phyloP scores from a whole-genome alignment of 2,888 invertebrate genomes.

The Dermolepida albohirtum region DNA sequence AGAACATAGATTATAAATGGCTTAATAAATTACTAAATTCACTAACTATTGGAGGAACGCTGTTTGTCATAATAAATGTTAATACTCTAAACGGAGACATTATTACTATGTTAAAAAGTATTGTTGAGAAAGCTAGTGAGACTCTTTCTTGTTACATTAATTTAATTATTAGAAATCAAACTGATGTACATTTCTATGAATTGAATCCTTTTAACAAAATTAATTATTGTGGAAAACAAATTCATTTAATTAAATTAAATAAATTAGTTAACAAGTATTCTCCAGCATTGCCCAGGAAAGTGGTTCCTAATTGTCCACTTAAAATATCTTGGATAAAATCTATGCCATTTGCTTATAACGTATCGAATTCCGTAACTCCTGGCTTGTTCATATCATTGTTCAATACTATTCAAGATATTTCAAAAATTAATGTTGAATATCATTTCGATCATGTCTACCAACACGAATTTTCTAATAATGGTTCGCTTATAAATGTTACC shows the following conservation, averaged over 20 bases:
- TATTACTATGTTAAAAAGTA: too few relatives aligned
- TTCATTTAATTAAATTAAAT: neutral
- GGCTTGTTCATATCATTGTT: conserved; percentile 37
- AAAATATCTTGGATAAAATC: conserved; percentile 32
- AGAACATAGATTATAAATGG: too few relatives aligned
- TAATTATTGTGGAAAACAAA: conserved; percentile 5
- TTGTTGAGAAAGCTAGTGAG: too few relatives aligned
- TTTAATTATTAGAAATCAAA: conserved; percentile 3
- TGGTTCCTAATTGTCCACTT: conserved; percentile 22
- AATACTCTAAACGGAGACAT: too few relatives aligned
- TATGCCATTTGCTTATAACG: conserved; percentile 30
- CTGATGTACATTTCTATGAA: neutral
- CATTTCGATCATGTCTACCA: conserved; percentile 22
- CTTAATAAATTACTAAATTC: too few relatives aligned
- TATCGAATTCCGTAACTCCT: neutral
- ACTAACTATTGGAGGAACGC: too few relatives aligned
- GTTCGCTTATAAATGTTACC: conserved; percentile 23
- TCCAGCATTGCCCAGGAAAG: neutral
- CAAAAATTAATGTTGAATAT: conserved; percentile 23
- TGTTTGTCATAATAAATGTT: too few relatives aligned
- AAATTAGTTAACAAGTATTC: conserved; percentile 7
- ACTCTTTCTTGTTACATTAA: neutral
- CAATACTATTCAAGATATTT: conserved; percentile 13
- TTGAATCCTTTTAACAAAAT: conserved; percentile 11
- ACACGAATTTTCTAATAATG: conserved; percentile 36